Evolutionary conservation across 2,888 invertebrate genomes (phyloP).

Genomic region (Dryocosmus kuriphilus): DNA sequence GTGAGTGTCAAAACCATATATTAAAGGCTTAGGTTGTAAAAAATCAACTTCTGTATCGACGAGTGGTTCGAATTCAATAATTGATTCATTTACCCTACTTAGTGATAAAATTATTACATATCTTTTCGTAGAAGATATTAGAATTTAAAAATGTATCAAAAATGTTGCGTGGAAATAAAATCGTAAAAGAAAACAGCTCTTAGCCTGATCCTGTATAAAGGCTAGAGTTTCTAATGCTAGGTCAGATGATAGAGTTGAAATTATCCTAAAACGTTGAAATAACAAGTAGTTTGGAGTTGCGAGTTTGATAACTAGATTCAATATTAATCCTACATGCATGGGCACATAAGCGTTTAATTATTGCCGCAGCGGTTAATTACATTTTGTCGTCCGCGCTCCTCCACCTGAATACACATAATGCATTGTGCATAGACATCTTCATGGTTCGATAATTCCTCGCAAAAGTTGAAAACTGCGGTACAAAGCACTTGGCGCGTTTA

Average conservation of each 20-base stretch:
- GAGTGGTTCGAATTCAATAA: no score
- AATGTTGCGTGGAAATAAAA: background rate
- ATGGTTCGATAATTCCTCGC: slow-evolving; percentile 12
- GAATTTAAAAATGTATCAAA: background rate
- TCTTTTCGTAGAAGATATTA: background rate
- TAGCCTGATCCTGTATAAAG: no score
- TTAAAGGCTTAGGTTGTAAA: no score
- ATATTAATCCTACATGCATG: slow-evolving; percentile 6
- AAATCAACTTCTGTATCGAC: no score
- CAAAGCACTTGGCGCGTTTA: background rate
- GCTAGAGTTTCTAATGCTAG: background rate
- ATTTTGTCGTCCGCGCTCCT: background rate
- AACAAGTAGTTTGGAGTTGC: background rate
- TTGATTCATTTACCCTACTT: no score
- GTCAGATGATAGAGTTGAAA: background rate
- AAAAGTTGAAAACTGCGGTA: slow-evolving; percentile 14
- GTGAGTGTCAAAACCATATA: no score
- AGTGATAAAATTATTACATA: no score
- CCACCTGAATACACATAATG: background rate
- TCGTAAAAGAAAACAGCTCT: no score
- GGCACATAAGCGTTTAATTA: background rate
- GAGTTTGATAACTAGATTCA: background rate
- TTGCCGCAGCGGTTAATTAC: slow-evolving; percentile 9
- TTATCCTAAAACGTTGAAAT: background rate
- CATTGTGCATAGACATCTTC: slow-evolving; percentile 9